phyloP scores from a whole-genome alignment of 37 sponge, comb jelly and placozoan genomes.

The Axinella damicornis region DNA sequence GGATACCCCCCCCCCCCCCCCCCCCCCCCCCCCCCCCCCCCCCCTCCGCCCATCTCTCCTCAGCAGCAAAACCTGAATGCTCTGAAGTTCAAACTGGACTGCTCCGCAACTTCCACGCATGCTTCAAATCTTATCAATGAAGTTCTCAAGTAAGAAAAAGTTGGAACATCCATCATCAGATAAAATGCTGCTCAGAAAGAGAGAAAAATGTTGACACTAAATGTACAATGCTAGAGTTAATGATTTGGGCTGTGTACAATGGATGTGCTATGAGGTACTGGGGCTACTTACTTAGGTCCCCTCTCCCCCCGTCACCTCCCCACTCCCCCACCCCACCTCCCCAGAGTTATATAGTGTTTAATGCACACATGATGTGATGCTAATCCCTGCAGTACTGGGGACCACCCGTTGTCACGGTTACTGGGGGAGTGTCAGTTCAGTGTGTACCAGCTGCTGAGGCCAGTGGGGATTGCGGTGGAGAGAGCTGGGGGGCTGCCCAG shows the following conservation, averaged over 20 bases:
- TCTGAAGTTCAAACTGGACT: not conserved
- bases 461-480: constrained; percentile 49
- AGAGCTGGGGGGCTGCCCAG: constrained; percentile 53
- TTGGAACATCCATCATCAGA: too few species aligned
- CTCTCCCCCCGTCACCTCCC: too few species aligned
- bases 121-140: constrained; percentile 60
- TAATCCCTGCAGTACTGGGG: constrained; percentile 43
- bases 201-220: too few species aligned
- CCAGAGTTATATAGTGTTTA: not conserved
- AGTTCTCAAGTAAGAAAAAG: constrained; percentile 53
- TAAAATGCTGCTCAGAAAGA: too few species aligned
- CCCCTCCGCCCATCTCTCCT: constrained; percentile 4
- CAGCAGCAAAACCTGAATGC: not conserved
- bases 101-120: not conserved
- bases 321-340: not conserved
- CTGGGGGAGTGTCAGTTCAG: constrained; percentile 77
- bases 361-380: not conserved
- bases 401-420: constrained; percentile 78
- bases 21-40: too few species aligned
- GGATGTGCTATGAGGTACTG: too few species aligned
- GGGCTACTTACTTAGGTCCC: too few species aligned
- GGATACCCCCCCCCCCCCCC: too few species aligned
- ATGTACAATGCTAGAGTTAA: too few species aligned
- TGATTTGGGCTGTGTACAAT: too few species aligned
- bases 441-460: constrained; percentile 53